phyloP scores from a whole-genome alignment of 2,113 vertebrate genomes.

The Bubalus kerabau region DNA sequence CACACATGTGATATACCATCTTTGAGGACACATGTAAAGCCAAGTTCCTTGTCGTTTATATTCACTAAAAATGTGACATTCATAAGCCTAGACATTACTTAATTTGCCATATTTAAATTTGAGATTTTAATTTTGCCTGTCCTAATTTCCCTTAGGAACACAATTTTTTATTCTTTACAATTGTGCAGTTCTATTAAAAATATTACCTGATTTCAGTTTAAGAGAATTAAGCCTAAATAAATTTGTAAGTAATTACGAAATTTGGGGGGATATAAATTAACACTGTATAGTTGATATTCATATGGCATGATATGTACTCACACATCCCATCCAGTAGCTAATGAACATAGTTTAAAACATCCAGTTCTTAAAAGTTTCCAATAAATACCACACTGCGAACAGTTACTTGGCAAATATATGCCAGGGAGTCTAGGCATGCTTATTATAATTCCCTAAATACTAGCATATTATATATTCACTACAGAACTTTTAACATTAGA shows the following conservation, averaged over 20 bases:
- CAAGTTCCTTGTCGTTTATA: neutral
- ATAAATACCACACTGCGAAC: constrained; percentile 5
- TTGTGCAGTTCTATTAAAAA: neutral
- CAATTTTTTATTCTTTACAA: neutral
- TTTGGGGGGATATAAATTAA: neutral
- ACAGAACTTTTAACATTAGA: neutral
- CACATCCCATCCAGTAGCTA: neutral
- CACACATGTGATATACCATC: neutral
- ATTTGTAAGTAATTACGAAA: neutral
- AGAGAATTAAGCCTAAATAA: constrained; percentile 24
- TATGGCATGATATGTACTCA: neutral
- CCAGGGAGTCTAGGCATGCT: neutral
- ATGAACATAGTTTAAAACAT: neutral
- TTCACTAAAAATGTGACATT: neutral
- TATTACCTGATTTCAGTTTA: neutral
- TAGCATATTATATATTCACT: neutral
- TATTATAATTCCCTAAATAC: neutral
- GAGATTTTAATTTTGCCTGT: neutral
- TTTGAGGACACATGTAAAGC: neutral
- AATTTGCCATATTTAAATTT: neutral
- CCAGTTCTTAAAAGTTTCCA: neutral
- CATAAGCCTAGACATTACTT: neutral
- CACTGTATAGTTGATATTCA: neutral
- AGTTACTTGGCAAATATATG: neutral
- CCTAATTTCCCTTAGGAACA: neutral